Base-by-base conservation (phyloP, 2,113 vertebrate genomes). In the Neopipo cinnamomea region DNA sequence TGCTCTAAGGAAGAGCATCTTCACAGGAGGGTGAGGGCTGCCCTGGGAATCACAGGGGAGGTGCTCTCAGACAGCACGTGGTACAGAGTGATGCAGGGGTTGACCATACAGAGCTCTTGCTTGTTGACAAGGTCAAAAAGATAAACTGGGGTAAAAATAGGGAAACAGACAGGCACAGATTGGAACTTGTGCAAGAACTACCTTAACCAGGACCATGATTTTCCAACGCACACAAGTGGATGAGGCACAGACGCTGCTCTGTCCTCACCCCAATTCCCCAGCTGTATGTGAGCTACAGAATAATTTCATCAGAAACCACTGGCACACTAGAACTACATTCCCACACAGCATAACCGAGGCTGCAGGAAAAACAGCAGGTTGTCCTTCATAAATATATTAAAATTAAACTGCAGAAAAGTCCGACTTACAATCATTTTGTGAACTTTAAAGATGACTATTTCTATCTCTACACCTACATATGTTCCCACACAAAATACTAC, bases 301-400 rank as follows among this genome's bases (percentile, higher is more conserved):
- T 1, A 59, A 56, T 89, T 93, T 80, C 66, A 85, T 68, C 52
- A 94, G 62, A 93, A 94, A 93, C 58, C 76, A 73, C 78, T 73
- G 82, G 53, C 53, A 91, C 47, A 47, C 52, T 22, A 88, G 66
- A 90, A 76, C 28, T 61, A n/a, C 46, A 82, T 85, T 85, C 67
- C 75, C 74, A 90, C 67, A 88, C 52, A 85, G 37, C 31, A 79
- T 49, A 88, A 89, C 30, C 85, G 81, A 91, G 37, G 52, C 66
- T 20, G 19, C 71, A 76, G 94, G 44, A 72, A 82, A 91, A 89
- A 75, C 2, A 2, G 70, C n/a, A 94, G 66, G 37, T 56, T 55
- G 41, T 90, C 58, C 94, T 91, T 91, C 71, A 79, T 85, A 96
- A 94, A 90, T 80, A 70, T 76, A 92, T 79, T 82, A 56, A 95